Percentiles rank a stretch among this genome's conserved stretches.
Conservation (phyloP, 2,113 vertebrate species). For the Malurus alboscapulatus region DNA sequence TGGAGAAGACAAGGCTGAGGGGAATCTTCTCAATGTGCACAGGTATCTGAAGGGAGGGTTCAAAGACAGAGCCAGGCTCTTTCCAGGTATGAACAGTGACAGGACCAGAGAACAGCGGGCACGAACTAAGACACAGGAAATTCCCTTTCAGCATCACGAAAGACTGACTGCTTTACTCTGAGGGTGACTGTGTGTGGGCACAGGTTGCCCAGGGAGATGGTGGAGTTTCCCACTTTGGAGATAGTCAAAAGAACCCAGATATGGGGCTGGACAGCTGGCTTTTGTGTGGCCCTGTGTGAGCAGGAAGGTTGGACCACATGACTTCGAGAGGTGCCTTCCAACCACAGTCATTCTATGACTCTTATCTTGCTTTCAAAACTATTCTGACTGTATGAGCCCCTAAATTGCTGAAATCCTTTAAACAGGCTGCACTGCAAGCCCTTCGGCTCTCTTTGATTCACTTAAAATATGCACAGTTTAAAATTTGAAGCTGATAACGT, state of each 20-base stretch:
- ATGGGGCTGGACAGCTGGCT: accelerated
- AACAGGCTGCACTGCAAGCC: neutral
- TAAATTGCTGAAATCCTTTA: neutral
- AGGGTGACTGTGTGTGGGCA: neutral
- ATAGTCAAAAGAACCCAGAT: accelerated
- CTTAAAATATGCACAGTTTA: neutral
- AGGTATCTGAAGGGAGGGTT: neutral
- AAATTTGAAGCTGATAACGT: neutral
- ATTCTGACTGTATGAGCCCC: neutral
- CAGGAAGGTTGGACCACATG: neutral
- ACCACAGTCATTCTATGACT: accelerated
- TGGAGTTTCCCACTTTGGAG: neutral
- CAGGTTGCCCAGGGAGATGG: neutral
- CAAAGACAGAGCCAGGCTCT: neutral
- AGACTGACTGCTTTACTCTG: neutral
- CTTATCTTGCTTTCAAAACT: neutral
- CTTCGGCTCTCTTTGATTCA: neutral
- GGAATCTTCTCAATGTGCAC: accelerated
- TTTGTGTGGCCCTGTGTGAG: neutral
- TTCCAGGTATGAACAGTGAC: neutral
- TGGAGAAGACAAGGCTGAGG: neutral
- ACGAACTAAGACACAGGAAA: neutral
- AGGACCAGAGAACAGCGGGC: neutral
- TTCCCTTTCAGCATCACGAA: neutral
- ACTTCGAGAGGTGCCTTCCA: neutral